Base-by-base conservation (phyloP, 2,888 invertebrate genomes). In the Clitarchus hookeri region DNA sequence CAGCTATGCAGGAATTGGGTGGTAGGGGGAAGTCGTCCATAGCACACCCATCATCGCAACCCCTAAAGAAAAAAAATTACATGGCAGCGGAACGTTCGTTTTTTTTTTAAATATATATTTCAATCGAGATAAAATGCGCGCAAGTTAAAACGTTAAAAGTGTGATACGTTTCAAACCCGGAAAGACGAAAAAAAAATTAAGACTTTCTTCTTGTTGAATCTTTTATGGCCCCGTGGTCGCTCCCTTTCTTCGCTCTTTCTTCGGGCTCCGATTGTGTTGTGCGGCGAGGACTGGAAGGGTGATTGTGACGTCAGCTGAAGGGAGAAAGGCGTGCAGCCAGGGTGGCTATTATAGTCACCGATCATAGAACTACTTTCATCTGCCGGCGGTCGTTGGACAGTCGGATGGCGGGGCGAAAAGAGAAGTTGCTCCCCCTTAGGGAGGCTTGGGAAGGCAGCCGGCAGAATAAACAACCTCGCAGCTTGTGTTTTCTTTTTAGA, bases 91-190 rank as follows among this genome's bases (percentile, higher is more conserved):
- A 65, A 65, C 48, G 48, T 48, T 48, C 48, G 8, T 16, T 9
- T 65, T 23, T 65, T 65, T 65, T 65, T 65, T n/a, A n/a, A n/a
- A n/a, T n/a, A n/a, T n/a, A n/a, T n/a, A n/a, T n/a, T 19, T 19
- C 12, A 19, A 65, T 65, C 65, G 19, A 65, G 65, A 65, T 65
- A 65, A 65, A 65, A n/a, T 16, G 19, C 65, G n/a, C 65, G 65
- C 65, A n/a, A 65, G 65, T 65, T 65, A 65, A 65, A 65, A 65
- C 65, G 65, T 65, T 65, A 65, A 65, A 65, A 65, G 65, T 65
- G 65, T 65, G 65, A 65, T 65, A 65, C 65, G 65, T 65, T 65
- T 65, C 65, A 65, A 65, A 65, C 65, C 19, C 65, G 65, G 65
- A 65, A 65, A 19, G 65, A 8, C 19, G n/a, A 2, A 65, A 11